These are phyloP conservation scores for Poecilia gillii DNA, from an alignment of 2,797 vertebrate genomes.

Conservation along the genomic window DNA sequence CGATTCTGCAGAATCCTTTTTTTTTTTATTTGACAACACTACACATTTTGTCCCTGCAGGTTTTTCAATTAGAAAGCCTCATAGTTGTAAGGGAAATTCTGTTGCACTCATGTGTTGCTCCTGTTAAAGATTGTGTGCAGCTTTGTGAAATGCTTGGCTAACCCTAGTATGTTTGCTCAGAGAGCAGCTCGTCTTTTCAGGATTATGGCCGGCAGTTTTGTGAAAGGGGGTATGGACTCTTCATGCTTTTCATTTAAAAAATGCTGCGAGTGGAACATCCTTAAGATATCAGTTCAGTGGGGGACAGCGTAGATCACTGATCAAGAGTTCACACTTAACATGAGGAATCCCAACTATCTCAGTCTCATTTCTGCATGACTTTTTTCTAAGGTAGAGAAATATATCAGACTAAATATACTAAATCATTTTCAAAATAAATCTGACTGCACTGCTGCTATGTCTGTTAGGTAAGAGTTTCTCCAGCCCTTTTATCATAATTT, in stretches of 20 bases:
- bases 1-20: neutral
- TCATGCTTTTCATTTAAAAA: neutral
- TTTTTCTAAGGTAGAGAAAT: neutral
- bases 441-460: neutral
- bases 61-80: neutral
- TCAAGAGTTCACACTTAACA: neutral
- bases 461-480: neutral
- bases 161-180: neutral
- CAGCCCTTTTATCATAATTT: neutral
- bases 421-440: neutral
- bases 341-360: neutral
- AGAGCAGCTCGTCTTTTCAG: constrained; percentile 1
- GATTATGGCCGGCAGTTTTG: neutral
- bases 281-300: neutral
- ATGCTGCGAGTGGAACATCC: neutral
- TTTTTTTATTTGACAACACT: neutral
- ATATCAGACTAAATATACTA: neutral
- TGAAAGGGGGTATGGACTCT: neutral
- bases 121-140: constrained; percentile 1
- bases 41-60: neutral
- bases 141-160: neutral
- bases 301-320: neutral
- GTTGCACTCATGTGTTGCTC: neutral
- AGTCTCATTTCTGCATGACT: neutral
- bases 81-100: neutral